These are phyloP conservation scores for Sebastiscus tertius DNA, from an alignment of 2,797 vertebrate species.

Conservation along the genomic window DNA sequence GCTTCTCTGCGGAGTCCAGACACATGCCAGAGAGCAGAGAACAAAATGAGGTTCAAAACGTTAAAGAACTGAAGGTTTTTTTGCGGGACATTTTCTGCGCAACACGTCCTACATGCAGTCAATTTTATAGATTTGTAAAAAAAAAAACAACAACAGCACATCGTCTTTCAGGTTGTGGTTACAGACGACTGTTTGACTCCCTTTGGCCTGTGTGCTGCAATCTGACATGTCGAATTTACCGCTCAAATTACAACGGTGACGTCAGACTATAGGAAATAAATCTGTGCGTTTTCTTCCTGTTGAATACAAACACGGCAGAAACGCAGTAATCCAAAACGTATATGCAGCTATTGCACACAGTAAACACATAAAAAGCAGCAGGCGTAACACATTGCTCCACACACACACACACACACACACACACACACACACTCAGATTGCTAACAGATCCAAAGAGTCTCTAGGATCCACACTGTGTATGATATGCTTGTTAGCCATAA, in stretches of 20 bases:
- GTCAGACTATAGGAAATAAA: constrained; percentile 43
- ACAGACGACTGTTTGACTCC: background rate
- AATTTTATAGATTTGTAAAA: constrained; percentile 2
- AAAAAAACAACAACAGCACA: background rate
- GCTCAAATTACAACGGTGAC: constrained; percentile 32
- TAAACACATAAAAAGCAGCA: constrained; percentile 68
- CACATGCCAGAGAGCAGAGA: background rate
- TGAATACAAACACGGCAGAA: constrained; percentile 40
- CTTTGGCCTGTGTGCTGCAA: background rate
- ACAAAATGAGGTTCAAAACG: background rate
- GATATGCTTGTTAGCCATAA: constrained; percentile 61
- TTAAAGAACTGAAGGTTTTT: background rate
- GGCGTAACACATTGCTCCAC: constrained; percentile 61
- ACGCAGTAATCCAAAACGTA: constrained; percentile 46
- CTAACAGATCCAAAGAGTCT: constrained; percentile 68
- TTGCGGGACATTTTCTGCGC: constrained; percentile 3
- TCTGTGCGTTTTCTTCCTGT: constrained; percentile 25
- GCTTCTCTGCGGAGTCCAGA: background rate
- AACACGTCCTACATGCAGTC: background rate
- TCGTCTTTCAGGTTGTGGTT: background rate
- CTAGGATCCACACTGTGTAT: constrained; percentile 57
- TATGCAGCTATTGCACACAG: constrained; percentile 53
- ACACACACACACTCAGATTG: constrained; percentile 52
- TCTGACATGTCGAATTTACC: background rate
- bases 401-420: constrained; percentile 38